These are phyloP conservation scores for Drosophila mayaguana DNA, from an alignment of 2,888 invertebrate genomes.

Conservation along the genomic window DNA sequence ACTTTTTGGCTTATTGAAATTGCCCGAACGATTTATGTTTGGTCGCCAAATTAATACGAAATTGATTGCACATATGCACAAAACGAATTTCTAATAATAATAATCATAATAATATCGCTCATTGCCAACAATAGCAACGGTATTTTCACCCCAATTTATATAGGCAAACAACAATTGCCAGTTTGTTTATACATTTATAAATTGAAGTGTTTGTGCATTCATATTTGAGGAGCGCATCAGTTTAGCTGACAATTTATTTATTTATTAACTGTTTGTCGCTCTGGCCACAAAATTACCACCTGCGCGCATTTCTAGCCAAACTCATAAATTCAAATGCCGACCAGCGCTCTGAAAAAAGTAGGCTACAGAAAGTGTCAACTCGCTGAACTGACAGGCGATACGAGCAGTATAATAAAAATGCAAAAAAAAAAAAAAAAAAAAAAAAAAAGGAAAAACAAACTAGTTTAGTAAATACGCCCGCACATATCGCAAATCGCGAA, in stretches of 20 bases:
- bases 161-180: conserved; percentile 15
- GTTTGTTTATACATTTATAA: conserved; percentile 3
- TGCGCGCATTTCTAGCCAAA: conserved; percentile 49
- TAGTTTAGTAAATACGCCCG: conserved; percentile 37
- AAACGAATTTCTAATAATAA: conserved; percentile 37
- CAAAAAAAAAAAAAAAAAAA: no score
- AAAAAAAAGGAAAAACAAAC: not conserved
- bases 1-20: conserved; percentile 74
- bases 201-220: conserved; percentile 4
- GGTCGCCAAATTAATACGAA: conserved; percentile 70
- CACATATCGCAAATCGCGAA: conserved; percentile 54
- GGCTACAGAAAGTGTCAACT: conserved; percentile 34
- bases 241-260: conserved; percentile 48
- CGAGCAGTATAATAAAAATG: not conserved
- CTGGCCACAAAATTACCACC: conserved; percentile 78
- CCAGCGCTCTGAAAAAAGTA: conserved; percentile 14
- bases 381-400: conserved; percentile 10
- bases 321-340: conserved; percentile 59
- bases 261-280: conserved; percentile 66
- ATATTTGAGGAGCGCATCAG: conserved; percentile 23
- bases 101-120: conserved; percentile 33
- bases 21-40: conserved; percentile 58
- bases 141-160: conserved; percentile 6
- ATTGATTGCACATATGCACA: conserved; percentile 65
- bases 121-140: conserved; percentile 39